phyloP scores from a whole-genome alignment of 2,797 vertebrate genomes.

The Heterohyrax brucei region DNA sequence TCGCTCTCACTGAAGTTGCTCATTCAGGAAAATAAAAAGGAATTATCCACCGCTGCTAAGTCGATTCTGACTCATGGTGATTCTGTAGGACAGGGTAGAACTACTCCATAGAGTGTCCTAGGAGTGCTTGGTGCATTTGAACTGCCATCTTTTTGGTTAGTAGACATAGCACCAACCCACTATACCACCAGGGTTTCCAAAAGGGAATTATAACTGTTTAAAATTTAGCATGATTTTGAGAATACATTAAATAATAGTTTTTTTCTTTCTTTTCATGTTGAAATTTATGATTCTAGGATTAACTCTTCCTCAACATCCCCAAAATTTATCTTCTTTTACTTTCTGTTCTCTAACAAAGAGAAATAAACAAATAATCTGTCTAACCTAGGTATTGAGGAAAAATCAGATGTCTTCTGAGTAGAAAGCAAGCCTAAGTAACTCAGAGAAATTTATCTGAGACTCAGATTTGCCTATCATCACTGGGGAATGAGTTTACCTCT shows the following conservation, averaged over 20 bases:
- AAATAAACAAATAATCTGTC: background rate
- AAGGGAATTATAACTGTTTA: slow-evolving; percentile 79
- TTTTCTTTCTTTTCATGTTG: slow-evolving; percentile 7
- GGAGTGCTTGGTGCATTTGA: too few species aligned
- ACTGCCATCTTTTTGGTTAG: too few species aligned
- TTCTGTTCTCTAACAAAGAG: slow-evolving; percentile 36
- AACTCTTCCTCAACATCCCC: background rate
- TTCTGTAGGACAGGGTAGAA: too few species aligned
- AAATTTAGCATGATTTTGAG: slow-evolving; percentile 74
- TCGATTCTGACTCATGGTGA: too few species aligned
- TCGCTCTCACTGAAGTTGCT: slow-evolving; percentile 73
- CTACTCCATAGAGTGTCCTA: too few species aligned
- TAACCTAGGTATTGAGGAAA: slow-evolving; percentile 34
- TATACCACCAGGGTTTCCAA: too few species aligned
- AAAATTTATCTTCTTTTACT: background rate
- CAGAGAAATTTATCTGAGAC: background rate
- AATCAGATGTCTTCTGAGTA: background rate
- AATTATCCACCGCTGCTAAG: too few species aligned
- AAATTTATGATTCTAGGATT: slow-evolving; percentile 34
- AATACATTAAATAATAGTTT: slow-evolving; percentile 63
- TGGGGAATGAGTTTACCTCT: background rate
- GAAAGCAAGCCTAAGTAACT: slow-evolving; percentile 43
- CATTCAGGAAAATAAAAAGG: too few species aligned
- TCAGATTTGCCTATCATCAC: background rate
- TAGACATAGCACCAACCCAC: too few species aligned